phyloP scores from a whole-genome alignment of 2,888 invertebrate genomes.

The Halictus quadricinctus region DNA sequence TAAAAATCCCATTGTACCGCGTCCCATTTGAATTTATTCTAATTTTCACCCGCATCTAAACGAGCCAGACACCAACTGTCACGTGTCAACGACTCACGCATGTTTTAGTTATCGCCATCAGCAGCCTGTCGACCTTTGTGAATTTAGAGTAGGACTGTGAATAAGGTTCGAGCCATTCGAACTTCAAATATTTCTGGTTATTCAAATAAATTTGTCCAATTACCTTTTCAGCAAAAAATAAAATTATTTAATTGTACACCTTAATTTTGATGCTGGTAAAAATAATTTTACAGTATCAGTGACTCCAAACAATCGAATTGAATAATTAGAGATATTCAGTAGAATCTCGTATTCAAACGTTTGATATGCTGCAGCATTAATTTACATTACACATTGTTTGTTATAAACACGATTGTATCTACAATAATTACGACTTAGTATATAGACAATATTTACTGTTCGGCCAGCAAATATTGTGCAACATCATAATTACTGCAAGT shows the following conservation, averaged over 20 bases:
- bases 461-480: not conserved
- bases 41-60: constrained; percentile 10
- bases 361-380: not conserved
- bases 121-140: not conserved
- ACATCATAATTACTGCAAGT: not conserved
- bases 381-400: not conserved
- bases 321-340: no score
- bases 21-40: constrained; percentile 3
- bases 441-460: not conserved
- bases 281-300: no score
- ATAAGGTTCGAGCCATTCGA: not conserved
- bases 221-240: not conserved
- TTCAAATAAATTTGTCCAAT: not conserved
- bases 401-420: not conserved
- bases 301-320: no score
- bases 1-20: not conserved
- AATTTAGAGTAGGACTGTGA: not conserved
- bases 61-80: not conserved
- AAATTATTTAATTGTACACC: not conserved
- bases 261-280: not conserved
- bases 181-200: not conserved
- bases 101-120: not conserved
- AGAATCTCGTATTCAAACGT: no score
- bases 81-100: not conserved
- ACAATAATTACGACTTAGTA: not conserved